Conservation (phyloP, 1,140 invertebrate species). For the Pseudomyrmex gracilis region DNA sequence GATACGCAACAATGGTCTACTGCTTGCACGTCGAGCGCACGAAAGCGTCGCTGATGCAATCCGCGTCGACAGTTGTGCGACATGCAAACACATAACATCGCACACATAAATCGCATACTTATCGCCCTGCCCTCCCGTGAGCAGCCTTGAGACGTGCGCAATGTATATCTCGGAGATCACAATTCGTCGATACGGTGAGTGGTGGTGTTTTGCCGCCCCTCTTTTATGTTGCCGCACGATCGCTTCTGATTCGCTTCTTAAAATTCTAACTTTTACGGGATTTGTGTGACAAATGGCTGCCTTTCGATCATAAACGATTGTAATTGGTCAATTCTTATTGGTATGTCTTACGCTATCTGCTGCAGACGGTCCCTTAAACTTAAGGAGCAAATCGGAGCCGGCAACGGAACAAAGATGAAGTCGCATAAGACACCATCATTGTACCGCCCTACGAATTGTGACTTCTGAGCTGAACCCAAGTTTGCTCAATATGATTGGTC, state of each 20-base stretch:
- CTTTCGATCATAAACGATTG: too few species aligned
- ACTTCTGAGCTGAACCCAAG: too few species aligned
- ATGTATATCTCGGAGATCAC: constrained; percentile 73
- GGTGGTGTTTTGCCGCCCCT: constrained; percentile 49
- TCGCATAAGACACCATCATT: too few species aligned
- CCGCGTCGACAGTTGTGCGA: constrained; percentile 69
- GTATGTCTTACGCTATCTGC: too few species aligned
- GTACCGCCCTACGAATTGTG: too few species aligned
- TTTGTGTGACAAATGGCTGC: too few species aligned
- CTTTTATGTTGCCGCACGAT: neutral
- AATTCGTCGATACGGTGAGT: constrained; percentile 49
- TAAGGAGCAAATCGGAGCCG: too few species aligned
- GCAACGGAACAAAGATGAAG: too few species aligned
- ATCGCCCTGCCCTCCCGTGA: constrained; percentile 66
- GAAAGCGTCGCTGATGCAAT: constrained; percentile 79
- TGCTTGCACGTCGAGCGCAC: constrained; percentile 67
- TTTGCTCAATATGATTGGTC: too few species aligned
- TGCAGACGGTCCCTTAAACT: too few species aligned
- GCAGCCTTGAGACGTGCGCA: constrained; percentile 66
- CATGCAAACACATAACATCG: constrained; percentile 37
- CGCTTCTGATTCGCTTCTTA: neutral
- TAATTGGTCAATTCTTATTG: too few species aligned
- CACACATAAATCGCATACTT: constrained; percentile 78
- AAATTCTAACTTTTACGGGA: neutral
- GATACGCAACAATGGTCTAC: constrained; percentile 77